Conservation (phyloP, 2,797 vertebrate species). For the Syngnathus acus region DNA sequence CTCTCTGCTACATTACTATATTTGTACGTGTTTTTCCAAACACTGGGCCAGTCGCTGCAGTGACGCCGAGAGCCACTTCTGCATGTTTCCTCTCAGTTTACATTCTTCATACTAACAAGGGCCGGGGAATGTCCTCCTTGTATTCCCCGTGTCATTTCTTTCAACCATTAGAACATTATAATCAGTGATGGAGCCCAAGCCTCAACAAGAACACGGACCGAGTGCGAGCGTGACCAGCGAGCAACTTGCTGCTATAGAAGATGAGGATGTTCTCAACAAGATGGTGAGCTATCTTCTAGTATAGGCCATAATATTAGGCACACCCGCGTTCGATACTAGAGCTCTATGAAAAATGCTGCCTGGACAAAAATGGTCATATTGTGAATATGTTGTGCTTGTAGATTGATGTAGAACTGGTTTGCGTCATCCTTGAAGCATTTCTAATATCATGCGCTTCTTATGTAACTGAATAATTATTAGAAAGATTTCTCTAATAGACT, state of each 20-base stretch:
- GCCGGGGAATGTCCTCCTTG: not conserved
- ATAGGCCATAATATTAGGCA: not conserved
- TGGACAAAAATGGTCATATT: not conserved
- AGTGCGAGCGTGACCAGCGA: constrained; percentile 51
- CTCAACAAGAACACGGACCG: constrained; percentile 8
- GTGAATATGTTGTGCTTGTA: too few species aligned
- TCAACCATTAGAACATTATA: not conserved
- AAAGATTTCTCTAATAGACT: too few species aligned
- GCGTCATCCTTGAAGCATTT: not conserved
- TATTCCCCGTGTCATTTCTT: too few species aligned
- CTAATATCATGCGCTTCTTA: not conserved
- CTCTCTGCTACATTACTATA: constrained; percentile 51
- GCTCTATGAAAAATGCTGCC: not conserved
- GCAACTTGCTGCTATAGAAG: constrained; percentile 80
- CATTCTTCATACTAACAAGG: constrained; percentile 1
- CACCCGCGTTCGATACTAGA: not conserved
- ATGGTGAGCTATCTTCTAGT: constrained; percentile 68
- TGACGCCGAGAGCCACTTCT: constrained; percentile 2
- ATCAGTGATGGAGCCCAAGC: constrained; percentile 48
- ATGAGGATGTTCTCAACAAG: constrained; percentile 86
- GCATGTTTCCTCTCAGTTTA: constrained; percentile 3
- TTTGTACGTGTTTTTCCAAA: constrained; percentile 53
- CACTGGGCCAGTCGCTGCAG: constrained; percentile 8
- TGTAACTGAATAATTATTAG: not conserved
- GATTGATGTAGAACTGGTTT: not conserved